These are phyloP conservation scores for Eremobia ochroleuca DNA, from an alignment of 2,888 invertebrate species.

Conservation along the genomic window DNA sequence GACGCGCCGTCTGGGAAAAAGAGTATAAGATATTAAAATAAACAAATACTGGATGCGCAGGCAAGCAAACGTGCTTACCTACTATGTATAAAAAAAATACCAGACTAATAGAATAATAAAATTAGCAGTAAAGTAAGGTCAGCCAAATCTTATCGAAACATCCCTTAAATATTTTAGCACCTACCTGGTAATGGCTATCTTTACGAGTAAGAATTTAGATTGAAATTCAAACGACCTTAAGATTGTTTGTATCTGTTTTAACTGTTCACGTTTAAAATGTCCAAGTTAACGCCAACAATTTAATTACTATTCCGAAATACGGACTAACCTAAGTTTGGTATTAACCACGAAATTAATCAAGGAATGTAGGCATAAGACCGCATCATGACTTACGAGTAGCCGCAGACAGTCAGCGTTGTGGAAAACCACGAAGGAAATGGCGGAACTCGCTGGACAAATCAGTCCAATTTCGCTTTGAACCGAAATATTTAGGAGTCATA, in stretches of 20 bases:
- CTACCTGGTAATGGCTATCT: slow-evolving; percentile 41
- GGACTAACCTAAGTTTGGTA: slow-evolving; percentile 1
- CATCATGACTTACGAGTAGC: not conserved
- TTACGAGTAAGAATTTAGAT: slow-evolving; percentile 56
- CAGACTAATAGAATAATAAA: slow-evolving; percentile 37
- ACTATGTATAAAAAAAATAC: not conserved
- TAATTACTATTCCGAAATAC: slow-evolving; percentile 40
- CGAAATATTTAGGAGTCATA: not conserved
- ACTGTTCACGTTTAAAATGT: slow-evolving; percentile 29
- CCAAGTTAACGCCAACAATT: slow-evolving; percentile 17
- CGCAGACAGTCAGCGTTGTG: slow-evolving; percentile 12
- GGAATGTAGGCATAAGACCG: slow-evolving; percentile 13
- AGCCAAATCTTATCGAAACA: slow-evolving; percentile 43
- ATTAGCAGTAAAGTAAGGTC: slow-evolving; percentile 36
- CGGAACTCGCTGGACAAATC: slow-evolving; percentile 29
- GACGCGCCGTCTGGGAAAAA: no score
- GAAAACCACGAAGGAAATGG: slow-evolving; percentile 39
- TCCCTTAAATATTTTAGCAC: slow-evolving; percentile 38
- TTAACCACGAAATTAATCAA: slow-evolving; percentile 45
- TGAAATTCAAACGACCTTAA: slow-evolving; percentile 51
- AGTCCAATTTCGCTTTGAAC: slow-evolving; percentile 19
- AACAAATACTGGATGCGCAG: not conserved
- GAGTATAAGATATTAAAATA: not conserved
- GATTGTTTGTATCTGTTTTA: slow-evolving; percentile 40
- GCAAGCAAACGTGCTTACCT: not conserved